Evolutionary conservation across 2,113 vertebrate genomes (phyloP).

Genomic region (Antennarius striatus): DNA sequence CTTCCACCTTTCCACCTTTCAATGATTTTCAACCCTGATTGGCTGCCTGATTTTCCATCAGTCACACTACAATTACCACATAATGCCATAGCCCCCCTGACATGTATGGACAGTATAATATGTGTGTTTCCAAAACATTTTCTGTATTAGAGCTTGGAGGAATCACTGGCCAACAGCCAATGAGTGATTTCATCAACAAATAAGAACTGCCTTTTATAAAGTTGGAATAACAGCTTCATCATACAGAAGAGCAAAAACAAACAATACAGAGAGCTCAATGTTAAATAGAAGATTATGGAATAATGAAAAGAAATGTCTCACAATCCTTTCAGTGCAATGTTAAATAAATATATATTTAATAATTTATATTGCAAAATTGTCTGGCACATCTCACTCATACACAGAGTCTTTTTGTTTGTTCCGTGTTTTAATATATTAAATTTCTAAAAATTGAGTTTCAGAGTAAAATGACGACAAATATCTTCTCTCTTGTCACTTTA

Average conservation of each 20-base stretch:
- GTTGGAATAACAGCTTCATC: too few relatives aligned
- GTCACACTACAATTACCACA: constrained; percentile 30
- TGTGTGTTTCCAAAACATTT: constrained; percentile 21
- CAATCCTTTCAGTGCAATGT: background rate
- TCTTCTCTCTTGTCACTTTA: too few relatives aligned
- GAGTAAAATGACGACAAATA: too few relatives aligned
- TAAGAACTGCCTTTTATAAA: too few relatives aligned
- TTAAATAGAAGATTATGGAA: background rate
- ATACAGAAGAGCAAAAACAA: constrained; percentile 7
- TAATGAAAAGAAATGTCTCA: background rate
- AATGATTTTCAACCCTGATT: constrained; percentile 24
- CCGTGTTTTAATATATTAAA: too few relatives aligned
- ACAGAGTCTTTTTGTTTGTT: too few relatives aligned
- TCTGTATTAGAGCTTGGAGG: too few relatives aligned
- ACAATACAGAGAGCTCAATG: constrained; percentile 1
- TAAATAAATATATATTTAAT: background rate
- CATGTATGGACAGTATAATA: background rate
- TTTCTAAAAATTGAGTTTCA: too few relatives aligned
- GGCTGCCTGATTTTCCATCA: constrained; percentile 7
- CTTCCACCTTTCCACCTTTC: constrained; percentile 20
- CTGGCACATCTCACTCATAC: too few relatives aligned
- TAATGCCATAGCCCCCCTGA: constrained; percentile 1
- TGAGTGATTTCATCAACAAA: constrained; percentile 19
- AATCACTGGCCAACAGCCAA: background rate
- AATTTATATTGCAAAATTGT: too few relatives aligned